Evolutionary conservation across 2,888 invertebrate genomes (phyloP).

Genomic region (Romanomermis culicivorax): DNA sequence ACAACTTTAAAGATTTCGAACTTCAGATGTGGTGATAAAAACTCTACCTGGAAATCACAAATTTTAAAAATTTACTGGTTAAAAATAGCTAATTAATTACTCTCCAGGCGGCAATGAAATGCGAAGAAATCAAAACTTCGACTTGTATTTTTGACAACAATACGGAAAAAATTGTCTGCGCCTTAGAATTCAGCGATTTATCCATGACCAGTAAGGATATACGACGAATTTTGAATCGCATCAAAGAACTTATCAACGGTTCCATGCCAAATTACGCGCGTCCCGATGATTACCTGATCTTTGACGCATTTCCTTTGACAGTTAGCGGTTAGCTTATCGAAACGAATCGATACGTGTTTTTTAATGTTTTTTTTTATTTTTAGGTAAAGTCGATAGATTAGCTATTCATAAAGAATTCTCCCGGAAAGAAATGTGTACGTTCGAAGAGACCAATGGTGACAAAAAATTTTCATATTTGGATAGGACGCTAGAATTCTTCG

Average conservation of each 20-base stretch:
- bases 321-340: neutral
- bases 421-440: too few relatives aligned
- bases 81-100: neutral
- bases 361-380: too few relatives aligned
- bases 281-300: neutral
- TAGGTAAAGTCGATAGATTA: too few relatives aligned
- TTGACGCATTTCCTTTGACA: neutral
- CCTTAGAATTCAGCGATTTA: neutral
- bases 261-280: neutral
- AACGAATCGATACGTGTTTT: too few relatives aligned
- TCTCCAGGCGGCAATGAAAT: neutral
- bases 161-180: neutral
- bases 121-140: neutral
- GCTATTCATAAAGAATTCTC: too few relatives aligned
- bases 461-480: too few relatives aligned
- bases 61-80: too few relatives aligned
- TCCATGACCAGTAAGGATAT: neutral
- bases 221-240: neutral
- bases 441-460: too few relatives aligned
- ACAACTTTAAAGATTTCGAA: too few relatives aligned
- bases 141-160: neutral
- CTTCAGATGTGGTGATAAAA: too few relatives aligned
- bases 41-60: too few relatives aligned
- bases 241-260: neutral
- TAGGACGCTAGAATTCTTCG: too few relatives aligned